Evolutionary conservation across 30 jellyfish, hydroid and myxozoan species (phyloP).

Genomic region (Chrysaora quinquecirrha): DNA sequence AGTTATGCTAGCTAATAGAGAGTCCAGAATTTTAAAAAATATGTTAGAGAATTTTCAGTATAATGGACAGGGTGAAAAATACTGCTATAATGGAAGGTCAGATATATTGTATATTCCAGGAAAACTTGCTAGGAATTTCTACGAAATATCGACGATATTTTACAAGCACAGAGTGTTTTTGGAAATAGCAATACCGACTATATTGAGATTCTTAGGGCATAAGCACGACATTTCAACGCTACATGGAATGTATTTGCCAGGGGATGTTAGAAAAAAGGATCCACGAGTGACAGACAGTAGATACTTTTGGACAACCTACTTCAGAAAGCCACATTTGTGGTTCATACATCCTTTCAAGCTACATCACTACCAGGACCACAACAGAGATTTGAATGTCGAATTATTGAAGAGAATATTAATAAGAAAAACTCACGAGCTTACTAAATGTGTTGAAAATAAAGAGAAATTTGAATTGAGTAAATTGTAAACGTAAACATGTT

Average conservation of each 20-base stretch:
- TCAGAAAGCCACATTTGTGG: conserved; percentile 65
- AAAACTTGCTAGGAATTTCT: conserved; percentile 58
- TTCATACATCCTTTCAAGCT: conserved; percentile 94
- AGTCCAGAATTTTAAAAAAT: conserved; percentile 7
- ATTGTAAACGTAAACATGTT: too few species aligned
- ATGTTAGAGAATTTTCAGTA: conserved; percentile 1
- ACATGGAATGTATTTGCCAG: conserved; percentile 90
- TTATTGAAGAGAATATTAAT: conserved; percentile 81
- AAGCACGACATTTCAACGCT: conserved; percentile 63
- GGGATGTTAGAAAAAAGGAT: conserved; percentile 91
- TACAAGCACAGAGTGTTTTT: conserved; percentile 70
- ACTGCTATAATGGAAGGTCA: conserved; percentile 82
- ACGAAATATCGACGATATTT: conserved; percentile 72
- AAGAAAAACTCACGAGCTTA: conserved; percentile 61
- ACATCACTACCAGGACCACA: conserved; percentile 83
- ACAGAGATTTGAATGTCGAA: conserved; percentile 80
- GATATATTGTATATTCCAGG: conserved; percentile 87
- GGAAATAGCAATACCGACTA: conserved; percentile 95
- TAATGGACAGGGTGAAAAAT: conserved; percentile 58
- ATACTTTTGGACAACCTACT: conserved; percentile 88
- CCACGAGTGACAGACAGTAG: conserved; percentile 94
- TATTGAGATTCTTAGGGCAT: conserved; percentile 53
- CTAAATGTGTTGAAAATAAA: too few species aligned
- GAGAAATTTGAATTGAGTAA: too few species aligned
- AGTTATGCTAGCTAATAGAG: background rate